phyloP scores from a whole-genome alignment of 2,888 invertebrate genomes.

The Trissolcus japonicus region DNA sequence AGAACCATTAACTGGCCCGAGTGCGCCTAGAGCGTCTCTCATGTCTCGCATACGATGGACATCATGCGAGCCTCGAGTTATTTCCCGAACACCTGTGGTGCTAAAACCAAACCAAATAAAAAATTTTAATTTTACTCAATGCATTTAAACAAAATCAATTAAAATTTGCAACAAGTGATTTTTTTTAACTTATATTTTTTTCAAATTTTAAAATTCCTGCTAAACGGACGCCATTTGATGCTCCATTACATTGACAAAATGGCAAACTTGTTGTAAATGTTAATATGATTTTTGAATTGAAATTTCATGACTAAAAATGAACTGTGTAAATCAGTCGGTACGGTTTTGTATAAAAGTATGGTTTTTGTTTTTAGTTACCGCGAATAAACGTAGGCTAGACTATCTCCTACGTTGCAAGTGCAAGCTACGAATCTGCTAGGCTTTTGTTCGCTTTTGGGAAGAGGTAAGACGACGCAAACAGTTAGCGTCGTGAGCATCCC shows the following conservation, averaged over 20 bases:
- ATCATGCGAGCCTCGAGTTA: conserved; percentile 90
- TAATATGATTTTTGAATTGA: no score
- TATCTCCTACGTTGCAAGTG: conserved; percentile 93
- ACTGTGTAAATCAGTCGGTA: not conserved
- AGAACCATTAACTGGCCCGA: conserved; percentile 90
- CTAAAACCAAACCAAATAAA: conserved; percentile 62
- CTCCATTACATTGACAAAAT: no score
- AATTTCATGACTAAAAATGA: not conserved
- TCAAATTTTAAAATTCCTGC: no score
- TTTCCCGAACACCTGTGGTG: conserved; percentile 85
- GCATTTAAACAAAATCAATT: not conserved
- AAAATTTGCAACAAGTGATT: not conserved
- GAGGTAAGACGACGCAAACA: conserved; percentile 84
- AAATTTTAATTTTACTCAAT: not conserved
- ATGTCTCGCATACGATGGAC: conserved; percentile 89
- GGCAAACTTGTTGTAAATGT: no score
- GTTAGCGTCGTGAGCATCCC: conserved; percentile 90
- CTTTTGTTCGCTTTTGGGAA: conserved; percentile 70
- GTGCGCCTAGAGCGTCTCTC: conserved; percentile 91
- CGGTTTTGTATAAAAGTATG: not conserved
- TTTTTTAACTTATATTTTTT: not conserved
- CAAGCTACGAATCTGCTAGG: conserved; percentile 83
- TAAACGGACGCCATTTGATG: no score
- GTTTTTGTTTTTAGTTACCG: conserved; percentile 74
- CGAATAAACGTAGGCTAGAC: conserved; percentile 90